A percentile compares a stretch with the other conserved stretches of the same genome.
phyloP scores from a whole-genome alignment of 1,140 invertebrate genomes.

The Macrosteles quadrilineatus region DNA sequence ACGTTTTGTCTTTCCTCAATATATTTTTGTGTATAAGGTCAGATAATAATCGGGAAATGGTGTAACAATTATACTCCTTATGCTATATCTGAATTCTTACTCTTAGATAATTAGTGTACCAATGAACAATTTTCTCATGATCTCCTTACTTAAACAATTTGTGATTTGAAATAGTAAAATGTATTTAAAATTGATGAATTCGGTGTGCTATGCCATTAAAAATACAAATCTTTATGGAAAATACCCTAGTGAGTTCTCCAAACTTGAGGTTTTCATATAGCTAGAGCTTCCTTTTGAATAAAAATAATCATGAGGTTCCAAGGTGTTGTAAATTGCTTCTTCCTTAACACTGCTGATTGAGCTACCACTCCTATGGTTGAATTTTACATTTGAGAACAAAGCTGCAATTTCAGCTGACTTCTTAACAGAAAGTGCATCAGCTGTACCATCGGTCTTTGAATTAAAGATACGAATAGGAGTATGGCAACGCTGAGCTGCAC shows the following conservation, averaged over 20 bases:
- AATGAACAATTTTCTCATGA: too few relatives aligned
- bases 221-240: conserved; percentile 49
- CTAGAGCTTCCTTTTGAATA: conserved; percentile 19
- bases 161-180: too few relatives aligned
- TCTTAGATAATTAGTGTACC: too few relatives aligned
- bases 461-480: conserved; percentile 49
- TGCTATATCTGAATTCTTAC: too few relatives aligned
- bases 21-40: too few relatives aligned
- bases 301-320: conserved; percentile 40
- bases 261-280: conserved; percentile 32
- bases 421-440: conserved; percentile 77
- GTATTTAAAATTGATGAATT: too few relatives aligned
- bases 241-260: conserved; percentile 52
- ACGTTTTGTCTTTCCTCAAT: too few relatives aligned
- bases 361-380: conserved; percentile 46
- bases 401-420: conserved; percentile 87
- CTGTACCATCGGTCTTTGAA: conserved; percentile 48
- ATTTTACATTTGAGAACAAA: conserved; percentile 71
- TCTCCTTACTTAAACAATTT: too few relatives aligned
- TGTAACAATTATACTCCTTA: too few relatives aligned
- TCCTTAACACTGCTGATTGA: conserved; percentile 20
- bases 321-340: conserved; percentile 46
- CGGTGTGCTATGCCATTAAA: too few relatives aligned
- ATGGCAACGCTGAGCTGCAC: conserved; percentile 29
- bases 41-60: too few relatives aligned